These are phyloP conservation scores for Oryzias sinensis DNA, from an alignment of 2,797 vertebrate genomes.

Conservation along the genomic window DNA sequence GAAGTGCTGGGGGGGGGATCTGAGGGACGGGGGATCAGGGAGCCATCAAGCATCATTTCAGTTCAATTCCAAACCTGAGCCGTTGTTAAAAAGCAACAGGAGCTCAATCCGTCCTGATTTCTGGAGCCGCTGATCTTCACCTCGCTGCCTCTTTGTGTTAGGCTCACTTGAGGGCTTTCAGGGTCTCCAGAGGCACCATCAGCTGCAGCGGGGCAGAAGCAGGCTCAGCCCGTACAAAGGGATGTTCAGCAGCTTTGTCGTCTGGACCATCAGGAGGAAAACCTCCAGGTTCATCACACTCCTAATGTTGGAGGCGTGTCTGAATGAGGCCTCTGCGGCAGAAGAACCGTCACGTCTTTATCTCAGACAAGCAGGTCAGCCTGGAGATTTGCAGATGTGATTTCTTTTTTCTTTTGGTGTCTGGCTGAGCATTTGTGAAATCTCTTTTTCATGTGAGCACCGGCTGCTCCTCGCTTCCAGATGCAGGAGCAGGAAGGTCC, in stretches of 20 bases:
- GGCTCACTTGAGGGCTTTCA: slow-evolving; percentile 50
- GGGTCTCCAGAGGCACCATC: slow-evolving; percentile 54
- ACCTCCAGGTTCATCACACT: too few species aligned
- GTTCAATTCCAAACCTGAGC: slow-evolving; percentile 30
- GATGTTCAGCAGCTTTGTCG: slow-evolving; percentile 41
- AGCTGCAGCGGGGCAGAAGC: slow-evolving; percentile 49
- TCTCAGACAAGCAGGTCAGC: too few species aligned
- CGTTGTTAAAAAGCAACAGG: slow-evolving; percentile 41
- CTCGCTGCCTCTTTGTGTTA: slow-evolving; percentile 55
- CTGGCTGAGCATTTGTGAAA: too few species aligned
- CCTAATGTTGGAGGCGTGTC: too few species aligned
- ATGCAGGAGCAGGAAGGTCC: too few species aligned
- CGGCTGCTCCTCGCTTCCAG: too few species aligned
- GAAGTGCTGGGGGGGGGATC: slow-evolving; percentile 6
- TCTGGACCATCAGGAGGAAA: background rate
- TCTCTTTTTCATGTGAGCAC: too few species aligned
- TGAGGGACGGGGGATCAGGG: slow-evolving; percentile 27
- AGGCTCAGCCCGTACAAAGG: slow-evolving; percentile 12
- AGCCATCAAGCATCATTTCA: slow-evolving; percentile 25
- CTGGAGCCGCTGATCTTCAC: slow-evolving; percentile 30
- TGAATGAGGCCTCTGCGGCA: too few species aligned
- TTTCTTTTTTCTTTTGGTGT: too few species aligned
- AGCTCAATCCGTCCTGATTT: slow-evolving; percentile 20
- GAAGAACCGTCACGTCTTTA: too few species aligned
- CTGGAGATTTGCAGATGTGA: too few species aligned